Evolutionary conservation across 2,888 invertebrate species (phyloP).

Genomic region (Eurois occulta): DNA sequence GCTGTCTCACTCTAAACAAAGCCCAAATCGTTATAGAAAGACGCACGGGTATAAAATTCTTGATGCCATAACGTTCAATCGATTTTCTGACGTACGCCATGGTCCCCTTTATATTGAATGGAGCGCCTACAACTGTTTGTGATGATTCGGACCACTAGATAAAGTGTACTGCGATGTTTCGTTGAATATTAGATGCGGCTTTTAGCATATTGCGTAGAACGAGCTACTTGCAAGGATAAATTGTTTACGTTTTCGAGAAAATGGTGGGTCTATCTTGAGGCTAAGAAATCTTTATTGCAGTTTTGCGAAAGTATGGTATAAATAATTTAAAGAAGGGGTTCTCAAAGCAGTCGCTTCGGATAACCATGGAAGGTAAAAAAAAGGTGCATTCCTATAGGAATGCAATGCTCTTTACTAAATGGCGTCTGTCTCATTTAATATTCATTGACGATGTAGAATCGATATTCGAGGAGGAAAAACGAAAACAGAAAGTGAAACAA

Average conservation of each 20-base stretch:
- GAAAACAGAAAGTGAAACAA: slow-evolving; percentile 11
- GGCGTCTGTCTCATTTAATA: slow-evolving; percentile 29
- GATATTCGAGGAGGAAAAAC: slow-evolving; percentile 31
- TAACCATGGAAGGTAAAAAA: not conserved
- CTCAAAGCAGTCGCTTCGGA: not conserved
- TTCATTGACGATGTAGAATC: slow-evolving; percentile 38
- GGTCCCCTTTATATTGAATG: slow-evolving; percentile 67
- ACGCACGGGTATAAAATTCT: slow-evolving; percentile 63
- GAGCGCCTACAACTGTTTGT: slow-evolving; percentile 49
- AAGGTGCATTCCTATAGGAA: too few relatives aligned
- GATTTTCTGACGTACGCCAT: slow-evolving; percentile 63
- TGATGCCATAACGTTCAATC: slow-evolving; percentile 65
- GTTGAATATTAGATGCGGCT: slow-evolving; percentile 61
- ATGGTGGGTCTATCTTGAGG: slow-evolving; percentile 20
- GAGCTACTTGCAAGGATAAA: slow-evolving; percentile 31
- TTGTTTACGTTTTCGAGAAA: slow-evolving; percentile 37
- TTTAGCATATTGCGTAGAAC: slow-evolving; percentile 64
- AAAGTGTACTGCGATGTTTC: slow-evolving; percentile 22
- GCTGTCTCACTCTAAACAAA: slow-evolving; percentile 72
- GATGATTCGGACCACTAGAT: slow-evolving; percentile 30
- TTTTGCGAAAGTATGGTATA: slow-evolving; percentile 11
- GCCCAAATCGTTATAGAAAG: slow-evolving; percentile 64
- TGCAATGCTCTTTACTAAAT: slow-evolving; percentile 15
- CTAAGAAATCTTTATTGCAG: slow-evolving; percentile 23
- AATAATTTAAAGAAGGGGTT: not conserved